Conservation (phyloP, 2,113 vertebrate species). For the Telmatochromis sp. region DNA sequence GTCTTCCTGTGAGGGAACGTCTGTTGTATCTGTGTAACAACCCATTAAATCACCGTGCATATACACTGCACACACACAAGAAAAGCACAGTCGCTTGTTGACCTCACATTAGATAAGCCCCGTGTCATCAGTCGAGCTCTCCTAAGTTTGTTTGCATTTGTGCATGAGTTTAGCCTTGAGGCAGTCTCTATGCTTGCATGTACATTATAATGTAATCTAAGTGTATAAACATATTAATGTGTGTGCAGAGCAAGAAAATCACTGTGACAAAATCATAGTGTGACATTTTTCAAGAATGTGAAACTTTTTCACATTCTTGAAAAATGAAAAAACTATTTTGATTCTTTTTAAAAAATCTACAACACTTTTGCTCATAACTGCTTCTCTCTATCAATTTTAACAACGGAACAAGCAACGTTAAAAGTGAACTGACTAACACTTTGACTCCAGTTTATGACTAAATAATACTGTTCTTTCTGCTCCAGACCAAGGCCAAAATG, state of each 20-base stretch:
- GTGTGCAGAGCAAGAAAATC: not conserved
- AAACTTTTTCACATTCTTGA: not conserved
- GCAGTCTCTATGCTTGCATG: not conserved
- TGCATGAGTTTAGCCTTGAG: not conserved
- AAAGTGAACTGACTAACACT: not conserved
- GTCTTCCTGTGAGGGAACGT: slow-evolving; percentile 49
- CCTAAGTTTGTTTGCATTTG: not conserved
- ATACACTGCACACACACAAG: not conserved
- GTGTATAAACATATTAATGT: not conserved
- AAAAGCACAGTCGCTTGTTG: not conserved
- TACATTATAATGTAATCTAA: not conserved
- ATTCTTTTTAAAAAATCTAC: not conserved
- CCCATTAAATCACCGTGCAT: not conserved
- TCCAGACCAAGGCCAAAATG: slow-evolving; percentile 13
- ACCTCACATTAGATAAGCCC: not conserved
- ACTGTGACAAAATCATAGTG: not conserved
- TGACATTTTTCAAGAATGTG: not conserved
- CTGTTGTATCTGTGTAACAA: slow-evolving; percentile 48
- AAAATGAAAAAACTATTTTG: not conserved
- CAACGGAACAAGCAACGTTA: not conserved
- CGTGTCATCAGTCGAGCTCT: not conserved
- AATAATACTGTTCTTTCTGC: not conserved
- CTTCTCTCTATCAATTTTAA: not conserved
- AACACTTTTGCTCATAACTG: not conserved
- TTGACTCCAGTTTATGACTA: not conserved